phyloP scores from a whole-genome alignment of 92 coral and sea anemone species.

The Plumapathes pennacea region DNA sequence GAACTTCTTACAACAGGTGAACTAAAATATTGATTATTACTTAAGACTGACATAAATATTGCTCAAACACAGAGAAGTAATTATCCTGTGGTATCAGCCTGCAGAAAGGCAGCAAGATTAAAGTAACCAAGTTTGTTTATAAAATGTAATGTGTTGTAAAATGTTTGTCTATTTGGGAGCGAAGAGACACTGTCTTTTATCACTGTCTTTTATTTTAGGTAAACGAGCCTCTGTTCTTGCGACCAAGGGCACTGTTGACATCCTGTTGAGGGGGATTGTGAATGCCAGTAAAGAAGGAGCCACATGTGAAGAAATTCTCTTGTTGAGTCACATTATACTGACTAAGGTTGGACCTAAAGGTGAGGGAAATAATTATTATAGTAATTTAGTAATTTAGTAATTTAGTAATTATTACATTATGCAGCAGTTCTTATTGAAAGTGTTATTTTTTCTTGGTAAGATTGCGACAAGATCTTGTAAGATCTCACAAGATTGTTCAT shows the following conservation, averaged over 20 bases:
- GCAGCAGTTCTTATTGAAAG: not conserved
- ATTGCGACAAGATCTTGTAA: not conserved
- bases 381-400: not conserved
- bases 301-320: conserved; percentile 74
- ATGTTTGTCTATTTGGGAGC: too few relatives aligned
- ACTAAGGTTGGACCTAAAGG: conserved; percentile 96
- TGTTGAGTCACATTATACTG: conserved; percentile 78
- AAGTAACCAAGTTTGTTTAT: too few relatives aligned
- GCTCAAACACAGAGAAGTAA: too few relatives aligned
- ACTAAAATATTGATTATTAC: not conserved
- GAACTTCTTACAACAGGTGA: conserved; percentile 80
- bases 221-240: conserved; percentile 77
- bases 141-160: too few relatives aligned
- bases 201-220: conserved; percentile 20
- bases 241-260: conserved; percentile 85
- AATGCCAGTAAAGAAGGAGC: conserved; percentile 70
- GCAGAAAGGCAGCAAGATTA: too few relatives aligned
- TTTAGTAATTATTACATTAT: not conserved
- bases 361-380: conserved; percentile 3
- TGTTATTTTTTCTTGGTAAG: not conserved
- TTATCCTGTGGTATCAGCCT: too few relatives aligned
- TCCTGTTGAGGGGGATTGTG: conserved; percentile 68
- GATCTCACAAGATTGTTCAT: not conserved
- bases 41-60: too few relatives aligned
- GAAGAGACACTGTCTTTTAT: not conserved